These are phyloP conservation scores for Echinarachnius parma DNA, from an alignment of 53 echinoderm and acorn worm genomes.

Conservation along the genomic window DNA sequence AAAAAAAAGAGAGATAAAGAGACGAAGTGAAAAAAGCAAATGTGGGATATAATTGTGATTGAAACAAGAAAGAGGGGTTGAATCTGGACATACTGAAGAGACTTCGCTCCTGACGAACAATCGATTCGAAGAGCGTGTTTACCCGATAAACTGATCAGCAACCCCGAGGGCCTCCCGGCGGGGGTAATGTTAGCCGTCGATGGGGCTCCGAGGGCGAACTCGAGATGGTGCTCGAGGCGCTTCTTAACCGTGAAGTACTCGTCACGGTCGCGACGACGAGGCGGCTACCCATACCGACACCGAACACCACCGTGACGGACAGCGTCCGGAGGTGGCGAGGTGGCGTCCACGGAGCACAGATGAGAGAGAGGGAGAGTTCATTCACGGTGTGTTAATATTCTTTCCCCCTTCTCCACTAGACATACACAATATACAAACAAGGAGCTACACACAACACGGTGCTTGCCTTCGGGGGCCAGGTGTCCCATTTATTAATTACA, in stretches of 20 bases:
- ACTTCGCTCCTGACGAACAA: too few relatives aligned
- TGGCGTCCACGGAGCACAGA: too few relatives aligned
- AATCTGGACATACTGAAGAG: slow-evolving; percentile 8
- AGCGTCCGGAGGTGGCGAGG: too few relatives aligned
- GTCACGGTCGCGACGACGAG: slow-evolving; percentile 20
- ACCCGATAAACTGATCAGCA: neutral
- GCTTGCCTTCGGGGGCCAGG: too few relatives aligned
- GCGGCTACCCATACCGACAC: slow-evolving; percentile 3
- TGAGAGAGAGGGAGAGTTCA: too few relatives aligned
- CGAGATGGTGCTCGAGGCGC: neutral
- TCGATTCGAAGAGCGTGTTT: neutral
- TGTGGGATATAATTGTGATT: neutral
- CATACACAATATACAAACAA: too few relatives aligned
- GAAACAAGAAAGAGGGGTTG: neutral
- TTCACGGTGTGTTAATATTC: too few relatives aligned
- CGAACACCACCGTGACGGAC: neutral
- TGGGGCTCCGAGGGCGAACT: neutral
- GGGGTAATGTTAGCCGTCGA: slow-evolving; percentile 25
- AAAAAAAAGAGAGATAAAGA: neutral
- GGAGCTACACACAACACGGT: too few relatives aligned
- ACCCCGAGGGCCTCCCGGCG: neutral
- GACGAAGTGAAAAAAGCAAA: neutral
- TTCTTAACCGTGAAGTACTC: slow-evolving; percentile 4
- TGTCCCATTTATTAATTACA: too few relatives aligned
- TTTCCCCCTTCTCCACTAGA: too few relatives aligned